Conservation (phyloP, 2,113 vertebrate genomes). For the Empidonax traillii region DNA sequence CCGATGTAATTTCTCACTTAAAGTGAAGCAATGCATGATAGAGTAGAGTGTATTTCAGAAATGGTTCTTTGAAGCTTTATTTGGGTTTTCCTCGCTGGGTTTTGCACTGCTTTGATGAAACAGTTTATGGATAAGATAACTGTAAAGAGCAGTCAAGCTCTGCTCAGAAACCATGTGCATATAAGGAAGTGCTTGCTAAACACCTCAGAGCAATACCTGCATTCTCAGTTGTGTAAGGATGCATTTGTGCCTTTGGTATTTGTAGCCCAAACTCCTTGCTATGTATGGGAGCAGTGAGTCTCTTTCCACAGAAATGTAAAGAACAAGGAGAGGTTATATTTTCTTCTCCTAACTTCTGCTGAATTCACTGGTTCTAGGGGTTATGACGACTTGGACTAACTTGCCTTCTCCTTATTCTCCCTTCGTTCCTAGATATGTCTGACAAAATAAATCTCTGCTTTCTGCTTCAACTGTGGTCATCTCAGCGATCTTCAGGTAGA, state of each 20-base stretch:
- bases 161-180: background rate
- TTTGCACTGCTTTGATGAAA: background rate
- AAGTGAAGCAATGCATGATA: background rate
- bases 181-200: background rate
- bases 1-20: background rate
- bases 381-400: background rate
- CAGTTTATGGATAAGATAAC: background rate
- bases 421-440: background rate
- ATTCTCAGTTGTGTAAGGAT: background rate
- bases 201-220: background rate
- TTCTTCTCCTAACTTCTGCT: background rate
- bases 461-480: background rate
- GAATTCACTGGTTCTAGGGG: background rate
- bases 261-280: background rate
- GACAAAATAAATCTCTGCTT: background rate
- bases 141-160: background rate
- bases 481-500: background rate
- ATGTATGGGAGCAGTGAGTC: background rate
- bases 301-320: background rate
- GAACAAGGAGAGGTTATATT: background rate
- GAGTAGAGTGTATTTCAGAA: background rate
- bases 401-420: background rate
- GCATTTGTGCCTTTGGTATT: background rate
- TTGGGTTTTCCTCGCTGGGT: background rate
- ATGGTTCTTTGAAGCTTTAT: background rate